Conservation (phyloP, 1,140 invertebrate genomes). For the Augochlora pura region DNA sequence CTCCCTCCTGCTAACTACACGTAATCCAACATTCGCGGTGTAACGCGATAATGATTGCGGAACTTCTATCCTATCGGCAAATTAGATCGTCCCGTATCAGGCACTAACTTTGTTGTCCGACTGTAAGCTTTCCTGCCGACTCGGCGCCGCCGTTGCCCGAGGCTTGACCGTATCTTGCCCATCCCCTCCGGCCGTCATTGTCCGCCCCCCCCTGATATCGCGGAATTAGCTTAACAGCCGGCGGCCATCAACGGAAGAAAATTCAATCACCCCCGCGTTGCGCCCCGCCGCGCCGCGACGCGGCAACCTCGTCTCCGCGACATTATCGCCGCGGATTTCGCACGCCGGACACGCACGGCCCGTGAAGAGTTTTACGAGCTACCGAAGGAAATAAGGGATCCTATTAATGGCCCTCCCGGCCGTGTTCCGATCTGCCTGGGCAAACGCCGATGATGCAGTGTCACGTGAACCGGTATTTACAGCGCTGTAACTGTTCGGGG, state of each 20-base stretch:
- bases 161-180: constrained; percentile 6
- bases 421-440: background rate
- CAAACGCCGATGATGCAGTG: background rate
- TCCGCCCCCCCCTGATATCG: constrained; percentile 17
- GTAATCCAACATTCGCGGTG: constrained; percentile 43
- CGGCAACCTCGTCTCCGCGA: background rate
- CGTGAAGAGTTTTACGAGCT: constrained; percentile 61
- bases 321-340: constrained; percentile 23
- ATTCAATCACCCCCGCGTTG: constrained; percentile 42
- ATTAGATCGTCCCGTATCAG: constrained; percentile 49
- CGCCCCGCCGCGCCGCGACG: too few species aligned
- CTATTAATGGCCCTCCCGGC: background rate
- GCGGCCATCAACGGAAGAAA: constrained; percentile 44
- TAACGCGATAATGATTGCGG: constrained; percentile 58
- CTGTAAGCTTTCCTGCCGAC: background rate
- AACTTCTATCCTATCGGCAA: constrained; percentile 56
- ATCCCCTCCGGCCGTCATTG: background rate
- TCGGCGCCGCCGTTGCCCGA: constrained; percentile 1
- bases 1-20: constrained; percentile 15
- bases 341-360: constrained; percentile 54
- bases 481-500: background rate
- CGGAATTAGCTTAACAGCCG: constrained; percentile 46
- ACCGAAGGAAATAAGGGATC: background rate
- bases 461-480: constrained; percentile 3
- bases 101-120: too few species aligned